Evolutionary conservation across 2,888 invertebrate species (phyloP).

Genomic region (Diarsia rubi): DNA sequence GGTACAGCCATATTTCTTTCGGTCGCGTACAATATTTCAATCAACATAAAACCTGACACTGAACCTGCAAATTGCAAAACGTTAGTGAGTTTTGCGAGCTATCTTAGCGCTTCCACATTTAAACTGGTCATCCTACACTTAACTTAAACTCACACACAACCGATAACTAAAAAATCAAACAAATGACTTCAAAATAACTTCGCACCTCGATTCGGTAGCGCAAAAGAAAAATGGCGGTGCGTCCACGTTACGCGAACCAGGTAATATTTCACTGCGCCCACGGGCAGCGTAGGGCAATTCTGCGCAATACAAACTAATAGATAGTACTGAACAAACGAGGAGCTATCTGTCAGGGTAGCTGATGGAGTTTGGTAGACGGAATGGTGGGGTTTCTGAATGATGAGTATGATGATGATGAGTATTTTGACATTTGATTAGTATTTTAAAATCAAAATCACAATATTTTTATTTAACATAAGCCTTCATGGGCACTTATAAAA

Average conservation of each 20-base stretch:
- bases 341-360: constrained; percentile 72
- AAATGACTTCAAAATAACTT: constrained; percentile 45
- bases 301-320: constrained; percentile 62
- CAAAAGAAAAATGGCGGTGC: constrained; percentile 53
- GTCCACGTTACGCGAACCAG: constrained; percentile 58
- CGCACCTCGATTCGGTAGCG: constrained; percentile 59
- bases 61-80: no score
- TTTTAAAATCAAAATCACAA: no score
- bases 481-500: no score
- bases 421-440: neutral
- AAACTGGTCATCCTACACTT: neutral
- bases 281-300: constrained; percentile 39
- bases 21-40: no score
- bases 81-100: no score
- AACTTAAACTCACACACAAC: neutral
- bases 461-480: no score
- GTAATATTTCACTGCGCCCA: constrained; percentile 74
- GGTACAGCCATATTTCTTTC: no score
- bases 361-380: constrained; percentile 40
- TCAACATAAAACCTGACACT: no score
- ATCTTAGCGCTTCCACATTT: no score
- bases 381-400: constrained; percentile 1
- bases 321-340: constrained; percentile 71
- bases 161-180: constrained; percentile 54
- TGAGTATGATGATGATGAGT: no score